Evolutionary conservation across 1,140 invertebrate genomes (phyloP).

Genomic region (Drosophila orosa): DNA sequence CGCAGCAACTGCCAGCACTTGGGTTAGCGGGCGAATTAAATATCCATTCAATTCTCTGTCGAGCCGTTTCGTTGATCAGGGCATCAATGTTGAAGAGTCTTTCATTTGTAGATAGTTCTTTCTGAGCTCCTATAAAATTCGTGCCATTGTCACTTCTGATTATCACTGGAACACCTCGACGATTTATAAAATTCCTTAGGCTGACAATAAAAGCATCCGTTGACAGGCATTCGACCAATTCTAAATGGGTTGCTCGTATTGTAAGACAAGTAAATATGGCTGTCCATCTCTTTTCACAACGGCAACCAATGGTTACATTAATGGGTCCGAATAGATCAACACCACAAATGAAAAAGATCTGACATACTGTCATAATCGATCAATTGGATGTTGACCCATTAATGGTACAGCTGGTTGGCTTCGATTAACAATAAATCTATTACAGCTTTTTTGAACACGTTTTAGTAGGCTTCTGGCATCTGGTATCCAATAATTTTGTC

Average conservation of each 20-base stretch:
- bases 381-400: conserved; percentile 4
- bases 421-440: too few species aligned
- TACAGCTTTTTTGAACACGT: too few species aligned
- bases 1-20: conserved; percentile 1
- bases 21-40: background rate
- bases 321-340: conserved; percentile 5
- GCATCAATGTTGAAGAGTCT: too few species aligned
- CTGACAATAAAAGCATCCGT: background rate
- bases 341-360: conserved; percentile 1
- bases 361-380: conserved; percentile 1
- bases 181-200: conserved; percentile 1
- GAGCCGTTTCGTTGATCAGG: background rate
- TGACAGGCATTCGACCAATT: conserved; percentile 4
- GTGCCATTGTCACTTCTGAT: background rate
- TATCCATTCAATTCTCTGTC: background rate
- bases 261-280: conserved; percentile 12
- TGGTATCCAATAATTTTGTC: too few species aligned
- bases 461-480: too few species aligned
- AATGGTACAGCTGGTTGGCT: background rate
- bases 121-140: too few species aligned
- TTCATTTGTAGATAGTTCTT: too few species aligned
- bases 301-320: background rate
- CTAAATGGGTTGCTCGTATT: conserved; percentile 7
- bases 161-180: background rate
- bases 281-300: conserved; percentile 2